These are phyloP conservation scores for Druon quercuslanigerum DNA, from an alignment of 1,140 invertebrate genomes.

Conservation along the genomic window DNA sequence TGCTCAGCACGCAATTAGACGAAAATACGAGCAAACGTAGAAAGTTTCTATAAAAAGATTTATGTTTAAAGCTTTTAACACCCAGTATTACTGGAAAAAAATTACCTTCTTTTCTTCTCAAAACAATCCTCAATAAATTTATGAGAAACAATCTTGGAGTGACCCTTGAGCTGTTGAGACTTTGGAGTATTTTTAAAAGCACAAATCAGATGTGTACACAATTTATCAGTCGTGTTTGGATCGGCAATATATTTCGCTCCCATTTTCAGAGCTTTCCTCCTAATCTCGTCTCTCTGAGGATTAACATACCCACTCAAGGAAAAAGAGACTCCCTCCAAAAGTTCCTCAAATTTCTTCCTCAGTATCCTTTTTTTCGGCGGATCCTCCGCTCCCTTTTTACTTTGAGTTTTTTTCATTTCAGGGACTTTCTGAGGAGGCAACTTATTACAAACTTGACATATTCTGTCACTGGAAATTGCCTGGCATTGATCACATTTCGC, in stretches of 20 bases:
- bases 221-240: constrained; percentile 67
- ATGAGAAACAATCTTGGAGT: constrained; percentile 68
- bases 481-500: constrained; percentile 53
- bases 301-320: constrained; percentile 72
- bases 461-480: constrained; percentile 46
- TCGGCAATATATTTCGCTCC: constrained; percentile 69
- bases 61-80: too few relatives aligned
- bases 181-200: constrained; percentile 74
- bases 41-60: too few relatives aligned
- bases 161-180: constrained; percentile 62
- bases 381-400: background rate
- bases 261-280: constrained; percentile 70
- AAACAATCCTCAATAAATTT: constrained; percentile 70
- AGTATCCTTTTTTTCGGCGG: constrained; percentile 34
- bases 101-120: constrained; percentile 66
- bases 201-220: constrained; percentile 70
- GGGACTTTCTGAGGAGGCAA: constrained; percentile 38
- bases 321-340: constrained; percentile 65
- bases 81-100: constrained; percentile 17
- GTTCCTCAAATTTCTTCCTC: constrained; percentile 64
- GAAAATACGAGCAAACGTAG: too few relatives aligned
- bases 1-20: too few relatives aligned
- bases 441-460: constrained; percentile 60
- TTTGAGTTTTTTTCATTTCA: constrained; percentile 31
- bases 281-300: constrained; percentile 70